A percentile compares a stretch with the other conserved stretches of the same genome.
Conservation (phyloP, 2,888 invertebrate genomes). For the Cantharis rustica region DNA sequence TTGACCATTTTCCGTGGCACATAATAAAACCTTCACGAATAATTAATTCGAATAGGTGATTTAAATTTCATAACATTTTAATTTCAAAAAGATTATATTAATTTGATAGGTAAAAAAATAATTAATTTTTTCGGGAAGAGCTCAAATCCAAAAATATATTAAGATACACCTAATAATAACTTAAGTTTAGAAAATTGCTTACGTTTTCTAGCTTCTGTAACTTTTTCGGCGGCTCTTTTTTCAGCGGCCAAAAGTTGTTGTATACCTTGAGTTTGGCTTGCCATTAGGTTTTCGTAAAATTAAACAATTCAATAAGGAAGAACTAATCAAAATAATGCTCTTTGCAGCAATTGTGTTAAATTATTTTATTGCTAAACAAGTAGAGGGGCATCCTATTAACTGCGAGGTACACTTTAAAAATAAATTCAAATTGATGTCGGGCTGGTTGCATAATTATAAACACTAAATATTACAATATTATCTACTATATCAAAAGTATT, state of each 20-base stretch:
- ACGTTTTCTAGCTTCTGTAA: conserved; percentile 57
- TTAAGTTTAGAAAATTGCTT: conserved; percentile 39
- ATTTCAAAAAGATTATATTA: no score
- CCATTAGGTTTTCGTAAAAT: conserved; percentile 41
- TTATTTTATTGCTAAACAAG: conserved; percentile 34
- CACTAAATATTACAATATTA: background rate
- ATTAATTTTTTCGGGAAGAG: background rate
- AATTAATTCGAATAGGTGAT: background rate
- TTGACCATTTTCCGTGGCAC: background rate
- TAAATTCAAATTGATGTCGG: conserved; percentile 21
- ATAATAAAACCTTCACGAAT: background rate
- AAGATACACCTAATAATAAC: conserved; percentile 17
- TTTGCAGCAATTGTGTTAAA: conserved; percentile 32
- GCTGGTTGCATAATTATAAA: conserved; percentile 15
- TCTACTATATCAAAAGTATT: background rate
- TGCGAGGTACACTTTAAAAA: conserved; percentile 23
- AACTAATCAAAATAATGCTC: conserved; percentile 25
- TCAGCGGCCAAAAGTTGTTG: conserved; percentile 55
- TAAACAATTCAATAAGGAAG: conserved; percentile 15
- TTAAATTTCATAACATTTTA: background rate
- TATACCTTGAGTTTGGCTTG: conserved; percentile 56
- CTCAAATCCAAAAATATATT: conserved; percentile 12
- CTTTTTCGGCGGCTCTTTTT: conserved; percentile 57
- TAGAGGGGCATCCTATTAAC: conserved; percentile 15
- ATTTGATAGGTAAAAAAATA: background rate